phyloP scores from a whole-genome alignment of 2,797 vertebrate species.

The Dendrocincla tyrannina region DNA sequence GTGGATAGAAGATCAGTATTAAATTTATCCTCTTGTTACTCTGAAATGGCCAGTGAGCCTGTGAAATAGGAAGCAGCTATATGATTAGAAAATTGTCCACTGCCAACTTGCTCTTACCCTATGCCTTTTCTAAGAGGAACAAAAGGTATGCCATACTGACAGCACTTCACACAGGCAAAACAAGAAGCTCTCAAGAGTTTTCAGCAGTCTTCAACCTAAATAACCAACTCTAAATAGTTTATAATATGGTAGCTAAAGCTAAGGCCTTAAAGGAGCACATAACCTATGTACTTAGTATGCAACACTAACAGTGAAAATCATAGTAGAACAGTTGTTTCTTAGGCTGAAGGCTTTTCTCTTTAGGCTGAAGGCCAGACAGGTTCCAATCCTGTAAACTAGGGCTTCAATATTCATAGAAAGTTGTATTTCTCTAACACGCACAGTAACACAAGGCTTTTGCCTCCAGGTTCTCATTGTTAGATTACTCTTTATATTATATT shows the following conservation, averaged over 20 bases:
- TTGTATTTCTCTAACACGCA: not conserved
- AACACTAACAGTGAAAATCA: not conserved
- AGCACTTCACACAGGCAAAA: not conserved
- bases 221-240: not conserved
- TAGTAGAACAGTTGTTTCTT: not conserved
- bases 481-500: not conserved
- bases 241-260: not conserved
- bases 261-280: not conserved
- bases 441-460: not conserved
- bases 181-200: not conserved
- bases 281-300: not conserved
- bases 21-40: not conserved
- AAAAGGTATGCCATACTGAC: not conserved
- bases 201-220: not conserved
- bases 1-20: not conserved
- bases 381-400: not conserved
- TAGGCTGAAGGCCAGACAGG: not conserved
- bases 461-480: not conserved
- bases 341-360: not conserved
- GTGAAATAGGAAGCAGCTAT: not conserved
- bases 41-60: not conserved
- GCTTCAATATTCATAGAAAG: not conserved
- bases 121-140: not conserved
- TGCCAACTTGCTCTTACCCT: not conserved
- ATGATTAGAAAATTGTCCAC: constrained; percentile 30